Evolutionary conservation across 2,888 invertebrate species (phyloP).

Genomic region (Apamea anceps): DNA sequence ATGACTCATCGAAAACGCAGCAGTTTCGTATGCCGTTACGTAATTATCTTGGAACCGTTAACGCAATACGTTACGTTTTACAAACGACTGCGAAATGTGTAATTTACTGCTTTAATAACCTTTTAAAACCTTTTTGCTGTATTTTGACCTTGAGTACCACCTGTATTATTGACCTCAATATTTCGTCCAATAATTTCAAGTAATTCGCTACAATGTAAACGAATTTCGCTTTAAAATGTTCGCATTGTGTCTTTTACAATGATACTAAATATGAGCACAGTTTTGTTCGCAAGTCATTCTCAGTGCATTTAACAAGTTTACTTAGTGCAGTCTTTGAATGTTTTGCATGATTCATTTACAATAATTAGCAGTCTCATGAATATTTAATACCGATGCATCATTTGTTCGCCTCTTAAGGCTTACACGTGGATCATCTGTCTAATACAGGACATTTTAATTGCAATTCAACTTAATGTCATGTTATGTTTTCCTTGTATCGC

Average conservation of each 20-base stretch:
- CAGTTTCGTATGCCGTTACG: conserved; percentile 56
- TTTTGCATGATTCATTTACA: conserved; percentile 43
- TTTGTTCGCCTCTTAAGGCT: conserved; percentile 23
- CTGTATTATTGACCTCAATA: conserved; percentile 47
- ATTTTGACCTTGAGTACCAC: conserved; percentile 24
- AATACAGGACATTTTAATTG: conserved; percentile 32
- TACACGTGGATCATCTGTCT: conserved; percentile 33
- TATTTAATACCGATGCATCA: conserved; percentile 43
- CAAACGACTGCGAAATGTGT: conserved; percentile 52
- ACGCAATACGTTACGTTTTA: conserved; percentile 53
- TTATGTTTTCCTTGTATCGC: conserved; percentile 30
- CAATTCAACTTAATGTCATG: conserved; percentile 1
- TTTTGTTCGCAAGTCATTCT: conserved; percentile 9
- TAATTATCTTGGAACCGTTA: conserved; percentile 60
- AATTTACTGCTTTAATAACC: conserved; percentile 50
- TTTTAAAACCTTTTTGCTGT: conserved; percentile 38
- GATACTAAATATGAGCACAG: conserved; percentile 3
- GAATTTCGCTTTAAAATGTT: conserved; percentile 14
- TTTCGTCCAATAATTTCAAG: conserved; percentile 21
- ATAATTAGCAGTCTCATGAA: conserved; percentile 45
- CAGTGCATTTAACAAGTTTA: conserved; percentile 32
- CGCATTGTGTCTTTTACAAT: conserved; percentile 24
- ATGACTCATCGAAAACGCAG: conserved; percentile 58
- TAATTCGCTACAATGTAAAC: conserved; percentile 15
- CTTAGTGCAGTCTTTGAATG: conserved; percentile 33